phyloP scores from a whole-genome alignment of 2,888 invertebrate genomes.

The Drosophila ustulata region DNA sequence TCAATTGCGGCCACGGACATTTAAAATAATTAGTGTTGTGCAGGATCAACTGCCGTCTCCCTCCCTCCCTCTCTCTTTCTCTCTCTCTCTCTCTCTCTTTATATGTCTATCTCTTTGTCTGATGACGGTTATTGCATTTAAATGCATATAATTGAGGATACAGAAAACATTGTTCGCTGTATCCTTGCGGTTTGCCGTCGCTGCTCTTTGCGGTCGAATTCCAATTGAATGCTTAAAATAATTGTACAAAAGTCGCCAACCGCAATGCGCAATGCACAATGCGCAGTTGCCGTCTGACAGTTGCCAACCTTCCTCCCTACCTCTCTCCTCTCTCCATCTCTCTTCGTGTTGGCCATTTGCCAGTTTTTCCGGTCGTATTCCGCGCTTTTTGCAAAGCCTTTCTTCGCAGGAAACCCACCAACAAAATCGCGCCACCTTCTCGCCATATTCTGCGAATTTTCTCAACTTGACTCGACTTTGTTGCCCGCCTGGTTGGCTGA shows the following conservation, averaged over 20 bases:
- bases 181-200: slow-evolving; percentile 60
- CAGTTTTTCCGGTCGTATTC: slow-evolving; percentile 75
- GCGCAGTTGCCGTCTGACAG: slow-evolving; percentile 65
- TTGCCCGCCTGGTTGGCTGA: slow-evolving; percentile 7
- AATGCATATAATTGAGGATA: slow-evolving; percentile 74
- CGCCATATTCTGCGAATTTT: slow-evolving; percentile 52
- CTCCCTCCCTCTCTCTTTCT: too few species aligned
- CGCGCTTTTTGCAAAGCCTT: slow-evolving; percentile 32
- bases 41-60: slow-evolving; percentile 49
- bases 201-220: slow-evolving; percentile 71
- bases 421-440: background rate
- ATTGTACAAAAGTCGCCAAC: slow-evolving; percentile 72
- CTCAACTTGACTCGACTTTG: background rate
- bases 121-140: slow-evolving; percentile 81
- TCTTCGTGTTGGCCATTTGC: slow-evolving; percentile 58
- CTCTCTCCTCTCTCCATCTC: background rate
- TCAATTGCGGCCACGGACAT: slow-evolving; percentile 69
- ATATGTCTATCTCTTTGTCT: slow-evolving; percentile 36
- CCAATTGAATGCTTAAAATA: slow-evolving; percentile 80
- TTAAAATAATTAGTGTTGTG: slow-evolving; percentile 69
- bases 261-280: slow-evolving; percentile 75
- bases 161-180: background rate
- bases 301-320: background rate
- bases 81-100: too few species aligned
- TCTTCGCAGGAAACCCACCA: slow-evolving; percentile 9